These are phyloP conservation scores for Perca fluviatilis DNA, from an alignment of 2,113 vertebrate genomes.

Conservation along the genomic window DNA sequence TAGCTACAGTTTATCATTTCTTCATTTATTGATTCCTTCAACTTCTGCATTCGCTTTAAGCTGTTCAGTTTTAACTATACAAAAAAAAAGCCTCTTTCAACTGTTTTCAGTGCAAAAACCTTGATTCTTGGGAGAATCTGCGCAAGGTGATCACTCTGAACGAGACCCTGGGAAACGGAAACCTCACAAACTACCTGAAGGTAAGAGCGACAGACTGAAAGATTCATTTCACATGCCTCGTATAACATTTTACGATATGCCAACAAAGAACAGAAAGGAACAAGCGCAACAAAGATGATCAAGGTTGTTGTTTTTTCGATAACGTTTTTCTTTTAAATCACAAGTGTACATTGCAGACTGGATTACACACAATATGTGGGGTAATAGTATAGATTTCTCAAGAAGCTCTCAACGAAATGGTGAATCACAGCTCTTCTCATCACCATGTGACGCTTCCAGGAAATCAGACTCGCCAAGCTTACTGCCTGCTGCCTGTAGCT, in stretches of 20 bases:
- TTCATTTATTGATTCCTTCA: neutral
- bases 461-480: no score
- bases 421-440: no score
- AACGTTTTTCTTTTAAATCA: neutral
- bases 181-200: slow-evolving; percentile 40
- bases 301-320: neutral
- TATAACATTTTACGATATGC: neutral
- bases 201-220: slow-evolving; percentile 44
- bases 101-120: slow-evolving; percentile 78
- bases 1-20: neutral
- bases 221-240: neutral
- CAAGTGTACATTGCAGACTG: neutral
- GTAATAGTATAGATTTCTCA: no score
- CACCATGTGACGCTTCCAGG: no score
- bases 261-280: neutral
- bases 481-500: no score
- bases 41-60: neutral
- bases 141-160: slow-evolving; percentile 18
- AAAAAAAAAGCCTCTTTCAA: neutral
- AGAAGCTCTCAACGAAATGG: no score
- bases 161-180: slow-evolving; percentile 23
- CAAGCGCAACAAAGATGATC: neutral
- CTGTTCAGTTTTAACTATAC: neutral
- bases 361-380: neutral
- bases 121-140: slow-evolving; percentile 65